phyloP scores from a whole-genome alignment of 1,140 invertebrate species.

The Archivesica marissinica region DNA sequence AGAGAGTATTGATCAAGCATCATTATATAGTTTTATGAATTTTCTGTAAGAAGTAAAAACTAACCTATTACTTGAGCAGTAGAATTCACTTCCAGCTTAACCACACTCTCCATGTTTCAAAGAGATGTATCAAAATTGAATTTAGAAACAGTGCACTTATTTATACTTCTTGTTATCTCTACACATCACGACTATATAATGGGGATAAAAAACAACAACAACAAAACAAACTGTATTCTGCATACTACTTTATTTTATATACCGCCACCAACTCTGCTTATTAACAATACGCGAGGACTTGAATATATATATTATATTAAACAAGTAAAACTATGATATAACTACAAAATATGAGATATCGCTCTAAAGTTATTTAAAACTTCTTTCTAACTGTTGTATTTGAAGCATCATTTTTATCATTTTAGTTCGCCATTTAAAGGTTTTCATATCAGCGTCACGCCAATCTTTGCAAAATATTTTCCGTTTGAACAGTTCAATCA shows the following conservation, averaged over 20 bases:
- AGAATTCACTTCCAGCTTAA: conserved; percentile 37
- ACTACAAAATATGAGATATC: background rate
- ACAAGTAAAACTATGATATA: background rate
- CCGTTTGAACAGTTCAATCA: conserved; percentile 14
- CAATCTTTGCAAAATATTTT: conserved; percentile 29
- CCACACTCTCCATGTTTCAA: conserved; percentile 18
- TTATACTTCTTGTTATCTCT: too few species aligned
- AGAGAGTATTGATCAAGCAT: background rate
- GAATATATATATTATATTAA: background rate
- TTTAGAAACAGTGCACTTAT: background rate
- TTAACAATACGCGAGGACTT: background rate
- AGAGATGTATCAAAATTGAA: background rate
- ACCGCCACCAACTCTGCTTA: background rate
- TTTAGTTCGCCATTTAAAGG: conserved; percentile 43
- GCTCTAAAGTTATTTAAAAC: conserved; percentile 18
- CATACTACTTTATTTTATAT: conserved; percentile 11
- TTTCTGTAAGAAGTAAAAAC: background rate
- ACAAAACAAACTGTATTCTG: background rate
- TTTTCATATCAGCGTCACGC: conserved; percentile 40
- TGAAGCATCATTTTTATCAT: conserved; percentile 15
- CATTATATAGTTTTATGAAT: too few species aligned
- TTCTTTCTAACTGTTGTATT: conserved; percentile 6
- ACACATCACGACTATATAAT: background rate
- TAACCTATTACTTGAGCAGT: conserved; percentile 42
- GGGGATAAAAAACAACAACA: background rate